These are phyloP conservation scores for Ophion ventricosus DNA, from an alignment of 2,888 invertebrate genomes.

Conservation along the genomic window DNA sequence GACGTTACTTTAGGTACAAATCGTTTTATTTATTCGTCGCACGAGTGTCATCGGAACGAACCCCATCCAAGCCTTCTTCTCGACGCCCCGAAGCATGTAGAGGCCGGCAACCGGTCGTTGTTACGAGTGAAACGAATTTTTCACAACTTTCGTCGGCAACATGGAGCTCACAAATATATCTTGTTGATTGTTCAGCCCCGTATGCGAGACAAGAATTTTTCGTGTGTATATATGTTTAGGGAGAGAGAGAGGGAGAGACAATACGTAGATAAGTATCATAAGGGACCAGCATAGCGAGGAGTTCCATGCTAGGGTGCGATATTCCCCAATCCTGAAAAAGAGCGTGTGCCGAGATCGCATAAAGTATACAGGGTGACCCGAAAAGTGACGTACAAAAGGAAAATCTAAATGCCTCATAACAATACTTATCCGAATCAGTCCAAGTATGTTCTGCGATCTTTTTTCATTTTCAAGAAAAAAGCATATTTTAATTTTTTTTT, in stretches of 20 bases:
- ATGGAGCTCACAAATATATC: background rate
- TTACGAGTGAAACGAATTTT: background rate
- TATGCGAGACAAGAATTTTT: conserved; percentile 14
- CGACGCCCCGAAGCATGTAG: background rate
- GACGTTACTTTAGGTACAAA: conserved; percentile 4
- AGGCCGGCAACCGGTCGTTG: conserved; percentile 17
- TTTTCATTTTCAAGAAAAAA: too few relatives aligned
- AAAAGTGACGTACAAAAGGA: too few relatives aligned
- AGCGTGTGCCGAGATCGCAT: background rate
- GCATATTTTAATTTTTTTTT: too few relatives aligned
- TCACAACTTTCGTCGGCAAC: background rate
- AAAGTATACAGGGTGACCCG: background rate
- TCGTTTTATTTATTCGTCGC: background rate
- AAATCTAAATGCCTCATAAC: too few relatives aligned
- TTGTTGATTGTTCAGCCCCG: background rate
- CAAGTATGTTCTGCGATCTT: too few relatives aligned
- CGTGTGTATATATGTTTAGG: background rate
- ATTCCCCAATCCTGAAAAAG: background rate
- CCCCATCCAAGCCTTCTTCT: too few relatives aligned
- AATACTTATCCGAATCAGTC: too few relatives aligned
- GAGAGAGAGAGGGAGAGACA: background rate
- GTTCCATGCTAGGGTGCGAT: conserved; percentile 28
- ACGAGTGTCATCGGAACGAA: background rate
- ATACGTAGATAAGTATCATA: conserved; percentile 7
- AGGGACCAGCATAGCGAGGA: background rate